Evolutionary conservation across 2,113 vertebrate species (phyloP).

Genomic region (Coturnix japonica): DNA sequence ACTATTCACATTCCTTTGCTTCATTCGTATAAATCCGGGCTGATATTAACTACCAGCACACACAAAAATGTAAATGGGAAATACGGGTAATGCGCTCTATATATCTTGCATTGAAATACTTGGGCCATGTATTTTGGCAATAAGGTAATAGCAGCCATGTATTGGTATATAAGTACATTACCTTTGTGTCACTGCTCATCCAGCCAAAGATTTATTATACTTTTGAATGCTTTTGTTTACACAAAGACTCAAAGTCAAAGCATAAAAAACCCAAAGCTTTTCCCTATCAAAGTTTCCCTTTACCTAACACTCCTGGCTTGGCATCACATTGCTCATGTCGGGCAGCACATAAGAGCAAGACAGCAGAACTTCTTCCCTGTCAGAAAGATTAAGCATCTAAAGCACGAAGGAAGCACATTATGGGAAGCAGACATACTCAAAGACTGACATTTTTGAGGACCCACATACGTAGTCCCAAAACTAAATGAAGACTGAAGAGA

Average conservation of each 20-base stretch:
- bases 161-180: neutral
- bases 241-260: neutral
- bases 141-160: neutral
- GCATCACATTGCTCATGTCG: neutral
- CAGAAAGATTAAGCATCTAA: neutral
- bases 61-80: neutral
- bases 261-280: neutral
- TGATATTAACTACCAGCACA: neutral
- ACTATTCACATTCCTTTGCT: neutral
- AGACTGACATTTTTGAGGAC: neutral
- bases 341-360: neutral
- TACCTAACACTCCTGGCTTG: neutral
- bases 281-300: neutral
- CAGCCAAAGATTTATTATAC: neutral
- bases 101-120: neutral
- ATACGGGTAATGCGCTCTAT: neutral
- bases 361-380: neutral
- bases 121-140: neutral
- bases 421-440: neutral
- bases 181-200: neutral
- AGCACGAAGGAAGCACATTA: neutral
- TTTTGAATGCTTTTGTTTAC: neutral
- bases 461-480: neutral
- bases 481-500: neutral
- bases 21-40: neutral